Evolutionary conservation across 2,888 invertebrate genomes (phyloP).

Genomic region (Amphiduros pacificus): DNA sequence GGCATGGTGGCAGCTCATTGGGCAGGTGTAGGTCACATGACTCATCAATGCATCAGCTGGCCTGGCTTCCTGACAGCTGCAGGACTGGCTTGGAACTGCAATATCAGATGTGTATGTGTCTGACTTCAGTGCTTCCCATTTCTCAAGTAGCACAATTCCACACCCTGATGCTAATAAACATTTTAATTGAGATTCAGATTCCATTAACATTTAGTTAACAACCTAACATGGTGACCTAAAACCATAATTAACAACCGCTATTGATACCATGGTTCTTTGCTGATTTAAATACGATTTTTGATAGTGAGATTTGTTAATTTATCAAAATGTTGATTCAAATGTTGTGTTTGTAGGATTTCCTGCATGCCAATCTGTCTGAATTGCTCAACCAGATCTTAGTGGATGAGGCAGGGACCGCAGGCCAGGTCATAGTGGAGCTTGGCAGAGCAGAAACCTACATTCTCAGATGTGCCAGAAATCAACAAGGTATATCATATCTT

Average conservation of each 20-base stretch:
- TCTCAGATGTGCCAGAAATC: constrained; percentile 63
- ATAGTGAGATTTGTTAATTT: not conserved
- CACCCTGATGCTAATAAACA: no score
- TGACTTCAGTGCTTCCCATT: no score
- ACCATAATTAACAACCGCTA: no score
- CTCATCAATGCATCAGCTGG: constrained; percentile 67
- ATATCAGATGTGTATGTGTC: constrained; percentile 59
- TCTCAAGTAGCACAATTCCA: no score
- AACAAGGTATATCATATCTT: constrained; percentile 51
- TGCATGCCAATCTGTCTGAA: constrained; percentile 63
- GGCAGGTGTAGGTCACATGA: constrained; percentile 67
- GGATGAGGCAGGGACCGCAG: constrained; percentile 61
- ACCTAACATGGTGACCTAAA: no score
- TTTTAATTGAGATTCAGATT: no score
- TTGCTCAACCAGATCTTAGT: constrained; percentile 64
- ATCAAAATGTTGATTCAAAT: not conserved
- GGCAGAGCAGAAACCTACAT: constrained; percentile 66
- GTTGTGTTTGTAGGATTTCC: constrained; percentile 57
- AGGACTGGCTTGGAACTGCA: constrained; percentile 67
- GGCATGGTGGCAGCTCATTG: constrained; percentile 67
- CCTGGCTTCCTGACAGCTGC: constrained; percentile 66
- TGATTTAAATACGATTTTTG: no score
- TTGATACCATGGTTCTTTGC: no score
- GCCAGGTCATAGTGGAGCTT: constrained; percentile 65
- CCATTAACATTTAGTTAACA: no score